Percentiles rank a stretch among this genome's conserved stretches.
Conservation (phyloP, 2,113 vertebrate genomes). For the Psilopogon haemacephalus region DNA sequence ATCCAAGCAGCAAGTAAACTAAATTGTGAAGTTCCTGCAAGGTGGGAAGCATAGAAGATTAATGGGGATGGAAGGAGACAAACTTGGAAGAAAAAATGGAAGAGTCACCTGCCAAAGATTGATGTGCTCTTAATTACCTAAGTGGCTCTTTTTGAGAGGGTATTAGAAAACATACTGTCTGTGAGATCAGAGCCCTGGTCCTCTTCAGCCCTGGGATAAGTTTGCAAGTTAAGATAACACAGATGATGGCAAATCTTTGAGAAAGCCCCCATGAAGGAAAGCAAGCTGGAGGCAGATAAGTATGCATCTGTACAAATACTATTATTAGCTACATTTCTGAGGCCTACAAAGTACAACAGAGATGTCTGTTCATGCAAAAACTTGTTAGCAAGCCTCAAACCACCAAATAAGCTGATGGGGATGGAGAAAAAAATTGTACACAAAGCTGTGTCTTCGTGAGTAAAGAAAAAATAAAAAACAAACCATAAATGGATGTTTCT, state of each 20-base stretch:
- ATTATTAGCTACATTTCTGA: neutral
- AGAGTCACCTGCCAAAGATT: neutral
- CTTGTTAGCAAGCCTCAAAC: constrained; percentile 52
- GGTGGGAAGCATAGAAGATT: neutral
- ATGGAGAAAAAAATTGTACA: constrained; percentile 40
- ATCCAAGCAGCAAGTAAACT: neutral
- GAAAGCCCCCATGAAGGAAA: neutral
- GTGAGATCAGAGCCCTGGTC: neutral
- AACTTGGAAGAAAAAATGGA: neutral
- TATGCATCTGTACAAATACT: neutral
- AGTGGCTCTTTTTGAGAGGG: neutral
- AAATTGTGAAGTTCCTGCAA: neutral
- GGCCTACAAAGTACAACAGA: constrained; percentile 12
- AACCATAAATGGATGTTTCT: constrained; percentile 69
- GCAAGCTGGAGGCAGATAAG: neutral
- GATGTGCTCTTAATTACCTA: neutral
- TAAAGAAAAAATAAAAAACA: constrained; percentile 53
- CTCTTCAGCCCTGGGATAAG: neutral
- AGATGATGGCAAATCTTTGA: neutral
- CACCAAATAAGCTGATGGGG: neutral
- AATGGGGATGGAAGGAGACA: neutral
- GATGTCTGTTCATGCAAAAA: constrained; percentile 45
- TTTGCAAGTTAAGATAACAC: neutral
- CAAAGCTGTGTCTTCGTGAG: constrained; percentile 50
- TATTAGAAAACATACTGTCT: neutral